Evolutionary conservation across 2,888 invertebrate species (phyloP).

Genomic region (Priocnemis perturbator): DNA sequence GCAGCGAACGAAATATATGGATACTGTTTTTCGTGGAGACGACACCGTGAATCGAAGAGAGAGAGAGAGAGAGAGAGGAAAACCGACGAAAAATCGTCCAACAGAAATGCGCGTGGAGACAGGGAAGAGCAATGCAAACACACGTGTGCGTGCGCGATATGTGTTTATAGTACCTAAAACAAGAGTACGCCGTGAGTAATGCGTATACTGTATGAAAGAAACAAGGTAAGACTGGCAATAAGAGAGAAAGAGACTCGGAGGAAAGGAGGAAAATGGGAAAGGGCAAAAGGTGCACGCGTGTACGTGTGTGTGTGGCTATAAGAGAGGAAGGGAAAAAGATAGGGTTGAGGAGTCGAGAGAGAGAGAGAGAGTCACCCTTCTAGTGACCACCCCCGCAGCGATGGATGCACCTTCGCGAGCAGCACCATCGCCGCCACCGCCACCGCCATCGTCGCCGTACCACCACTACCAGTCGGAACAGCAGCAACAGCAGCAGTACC

Average conservation of each 20-base stretch:
- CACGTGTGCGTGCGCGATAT: too few relatives aligned
- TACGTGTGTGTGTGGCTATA: too few relatives aligned
- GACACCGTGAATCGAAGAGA: not conserved
- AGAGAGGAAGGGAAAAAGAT: not conserved
- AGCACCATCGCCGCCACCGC: constrained; percentile 5
- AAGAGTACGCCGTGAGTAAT: too few relatives aligned
- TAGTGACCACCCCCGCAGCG: constrained; percentile 42
- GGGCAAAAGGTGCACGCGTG: too few relatives aligned
- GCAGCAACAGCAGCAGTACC: constrained; percentile 2
- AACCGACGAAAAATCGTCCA: not conserved
- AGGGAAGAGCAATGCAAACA: too few relatives aligned
- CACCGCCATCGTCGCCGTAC: not conserved
- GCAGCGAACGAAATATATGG: not conserved
- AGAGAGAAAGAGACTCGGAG: too few relatives aligned
- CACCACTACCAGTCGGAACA: constrained; percentile 11
- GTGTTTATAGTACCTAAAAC: too few relatives aligned
- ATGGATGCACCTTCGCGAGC: constrained; percentile 48
- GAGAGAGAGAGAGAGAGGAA: constrained; percentile 1
- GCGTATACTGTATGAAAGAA: too few relatives aligned
- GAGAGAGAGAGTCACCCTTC: constrained; percentile 20
- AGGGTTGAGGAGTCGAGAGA: constrained; percentile 11
- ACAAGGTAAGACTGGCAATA: too few relatives aligned
- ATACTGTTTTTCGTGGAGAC: not conserved
- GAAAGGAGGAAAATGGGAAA: too few relatives aligned
- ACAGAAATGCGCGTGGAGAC: constrained; percentile 1